These are phyloP conservation scores for Callimorpha dominula DNA, from an alignment of 2,888 invertebrate genomes.

Conservation along the genomic window DNA sequence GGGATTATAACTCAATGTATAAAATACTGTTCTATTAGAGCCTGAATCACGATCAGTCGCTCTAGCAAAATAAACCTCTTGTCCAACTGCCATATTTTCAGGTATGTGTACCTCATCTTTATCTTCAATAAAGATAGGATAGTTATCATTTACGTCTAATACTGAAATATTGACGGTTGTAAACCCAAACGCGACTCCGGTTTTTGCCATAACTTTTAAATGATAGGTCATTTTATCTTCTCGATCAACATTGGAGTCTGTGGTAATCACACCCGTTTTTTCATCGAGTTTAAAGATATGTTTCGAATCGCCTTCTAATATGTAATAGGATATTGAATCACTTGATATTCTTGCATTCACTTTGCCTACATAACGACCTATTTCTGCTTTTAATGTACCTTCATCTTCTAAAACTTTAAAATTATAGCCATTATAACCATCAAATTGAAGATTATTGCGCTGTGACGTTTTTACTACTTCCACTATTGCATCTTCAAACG, in stretches of 20 bases:
- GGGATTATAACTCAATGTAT: slow-evolving; percentile 92
- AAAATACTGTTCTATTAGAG: slow-evolving; percentile 94
- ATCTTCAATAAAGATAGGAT: slow-evolving; percentile 93
- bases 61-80: slow-evolving; percentile 95
- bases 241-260: slow-evolving; percentile 93
- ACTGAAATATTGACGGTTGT: slow-evolving; percentile 93
- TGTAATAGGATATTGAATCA: slow-evolving; percentile 90
- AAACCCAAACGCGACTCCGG: slow-evolving; percentile 91
- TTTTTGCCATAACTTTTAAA: slow-evolving; percentile 93
- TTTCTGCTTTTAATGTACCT: slow-evolving; percentile 86
- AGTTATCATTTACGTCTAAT: slow-evolving; percentile 96
- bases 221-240: slow-evolving; percentile 92
- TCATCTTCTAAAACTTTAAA: slow-evolving; percentile 95
- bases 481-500: slow-evolving; percentile 91
- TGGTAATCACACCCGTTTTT: slow-evolving; percentile 91
- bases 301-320: slow-evolving; percentile 92
- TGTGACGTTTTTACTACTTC: slow-evolving; percentile 92
- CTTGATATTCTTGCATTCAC: slow-evolving; percentile 89
- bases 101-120: slow-evolving; percentile 92
- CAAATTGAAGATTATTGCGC: slow-evolving; percentile 91
- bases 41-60: slow-evolving; percentile 96
- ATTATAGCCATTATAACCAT: slow-evolving; percentile 91
- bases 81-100: slow-evolving; percentile 97
- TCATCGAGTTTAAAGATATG: slow-evolving; percentile 93
- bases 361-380: slow-evolving; percentile 92